phyloP scores from a whole-genome alignment of 1,140 invertebrate species.

The Hyposmocoma kahamanoa region DNA sequence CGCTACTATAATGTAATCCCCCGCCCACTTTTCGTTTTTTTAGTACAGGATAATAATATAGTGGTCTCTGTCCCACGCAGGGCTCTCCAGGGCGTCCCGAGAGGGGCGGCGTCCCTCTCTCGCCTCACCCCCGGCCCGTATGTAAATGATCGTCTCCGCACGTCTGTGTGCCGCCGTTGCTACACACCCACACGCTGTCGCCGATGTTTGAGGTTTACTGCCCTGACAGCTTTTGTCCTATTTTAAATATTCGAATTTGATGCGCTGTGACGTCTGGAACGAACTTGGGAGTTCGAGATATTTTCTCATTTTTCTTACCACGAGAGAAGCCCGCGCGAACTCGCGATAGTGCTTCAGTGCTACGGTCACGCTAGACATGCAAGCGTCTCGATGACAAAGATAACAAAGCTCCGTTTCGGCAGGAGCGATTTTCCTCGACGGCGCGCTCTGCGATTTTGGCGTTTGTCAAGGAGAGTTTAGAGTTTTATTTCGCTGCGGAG shows the following conservation, averaged over 20 bases:
- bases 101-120: slow-evolving; percentile 48
- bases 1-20: slow-evolving; percentile 74
- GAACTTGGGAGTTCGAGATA: not conserved
- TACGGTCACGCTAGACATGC: slow-evolving; percentile 36
- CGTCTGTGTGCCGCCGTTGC: slow-evolving; percentile 21
- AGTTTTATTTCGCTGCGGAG: slow-evolving; percentile 20
- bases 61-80: slow-evolving; percentile 63
- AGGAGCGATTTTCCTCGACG: slow-evolving; percentile 33
- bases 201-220: slow-evolving; percentile 63
- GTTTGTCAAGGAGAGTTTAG: slow-evolving; percentile 18
- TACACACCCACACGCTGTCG: slow-evolving; percentile 23
- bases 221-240: slow-evolving; percentile 67
- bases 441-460: slow-evolving; percentile 18
- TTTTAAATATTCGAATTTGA: slow-evolving; percentile 58
- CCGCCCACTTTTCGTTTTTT: slow-evolving; percentile 75
- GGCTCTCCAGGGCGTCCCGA: slow-evolving; percentile 23
- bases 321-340: not conserved
- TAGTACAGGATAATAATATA: slow-evolving; percentile 73
- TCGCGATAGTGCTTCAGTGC: slow-evolving; percentile 8
- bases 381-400: slow-evolving; percentile 46
- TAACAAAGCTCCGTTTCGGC: slow-evolving; percentile 50
- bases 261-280: slow-evolving; percentile 27
- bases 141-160: slow-evolving; percentile 66
- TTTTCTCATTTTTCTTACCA: not conserved
- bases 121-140: slow-evolving; percentile 53